A percentile compares a stretch with the other conserved stretches of the same genome.
phyloP scores from a whole-genome alignment of 2,113 vertebrate genomes.

The Dicaeum eximium region DNA sequence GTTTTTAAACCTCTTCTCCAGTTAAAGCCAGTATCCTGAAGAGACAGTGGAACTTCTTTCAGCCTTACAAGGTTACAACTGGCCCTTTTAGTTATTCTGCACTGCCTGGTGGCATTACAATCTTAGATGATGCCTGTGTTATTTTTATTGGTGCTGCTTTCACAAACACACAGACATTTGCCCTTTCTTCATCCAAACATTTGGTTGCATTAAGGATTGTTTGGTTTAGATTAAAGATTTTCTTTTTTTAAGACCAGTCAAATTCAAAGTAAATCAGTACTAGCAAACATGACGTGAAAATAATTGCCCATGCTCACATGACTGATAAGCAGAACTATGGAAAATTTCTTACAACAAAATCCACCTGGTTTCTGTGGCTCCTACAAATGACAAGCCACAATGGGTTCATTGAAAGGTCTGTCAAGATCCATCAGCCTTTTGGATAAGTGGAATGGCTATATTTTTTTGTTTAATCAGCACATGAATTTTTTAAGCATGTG shows the following conservation, averaged over 20 bases:
- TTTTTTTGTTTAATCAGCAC: neutral
- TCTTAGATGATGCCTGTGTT: neutral
- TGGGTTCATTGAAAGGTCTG: neutral
- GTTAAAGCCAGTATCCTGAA: neutral
- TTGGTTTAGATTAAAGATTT: conserved; percentile 72
- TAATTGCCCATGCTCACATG: conserved; percentile 45
- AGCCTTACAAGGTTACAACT: neutral
- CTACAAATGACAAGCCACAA: neutral
- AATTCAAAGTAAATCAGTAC: conserved; percentile 64
- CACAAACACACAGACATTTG: conserved; percentile 38
- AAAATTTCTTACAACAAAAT: conserved; percentile 45
- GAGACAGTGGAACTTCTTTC: neutral
- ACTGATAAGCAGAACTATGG: conserved; percentile 60
- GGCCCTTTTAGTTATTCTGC: neutral
- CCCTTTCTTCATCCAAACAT: conserved; percentile 46
- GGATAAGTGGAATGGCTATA: neutral
- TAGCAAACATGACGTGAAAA: conserved; percentile 51
- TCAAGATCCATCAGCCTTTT: neutral
- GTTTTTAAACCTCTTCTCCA: conserved; percentile 20
- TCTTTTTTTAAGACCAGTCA: conserved; percentile 64
- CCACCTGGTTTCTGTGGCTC: conserved; percentile 26
- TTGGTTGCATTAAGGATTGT: conserved; percentile 46
- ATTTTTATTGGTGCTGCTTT: conserved; percentile 50
- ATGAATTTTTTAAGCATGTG: neutral
- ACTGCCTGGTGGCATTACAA: neutral